Conservation (phyloP, 1,140 invertebrate genomes). For the Calephelis nemesis region DNA sequence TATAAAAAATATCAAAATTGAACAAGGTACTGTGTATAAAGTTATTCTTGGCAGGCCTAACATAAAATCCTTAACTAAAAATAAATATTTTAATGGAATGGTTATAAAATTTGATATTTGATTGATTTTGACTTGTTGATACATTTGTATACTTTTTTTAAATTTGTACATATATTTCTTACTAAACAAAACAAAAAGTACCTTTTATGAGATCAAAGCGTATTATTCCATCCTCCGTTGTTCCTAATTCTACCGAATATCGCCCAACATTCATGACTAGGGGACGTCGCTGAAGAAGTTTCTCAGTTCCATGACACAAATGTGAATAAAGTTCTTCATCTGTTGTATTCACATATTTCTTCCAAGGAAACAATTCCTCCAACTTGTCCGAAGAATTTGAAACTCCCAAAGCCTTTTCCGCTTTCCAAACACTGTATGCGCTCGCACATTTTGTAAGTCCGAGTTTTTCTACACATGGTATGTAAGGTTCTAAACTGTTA, state of each 20-base stretch:
- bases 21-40: too few species aligned
- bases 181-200: not conserved
- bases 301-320: conserved; percentile 54
- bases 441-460: conserved; percentile 66
- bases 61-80: too few species aligned
- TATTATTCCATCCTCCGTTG: conserved; percentile 54
- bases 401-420: conserved; percentile 49
- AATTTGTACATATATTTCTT: too few species aligned
- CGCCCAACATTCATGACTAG: conserved; percentile 53
- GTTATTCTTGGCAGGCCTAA: too few species aligned
- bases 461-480: conserved; percentile 50
- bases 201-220: conserved; percentile 43
- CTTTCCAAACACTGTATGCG: conserved; percentile 63
- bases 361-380: conserved; percentile 56
- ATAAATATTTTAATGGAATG: too few species aligned
- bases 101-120: too few species aligned
- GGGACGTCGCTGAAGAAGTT: conserved; percentile 49
- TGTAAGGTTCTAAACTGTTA: conserved; percentile 34
- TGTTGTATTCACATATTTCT: conserved; percentile 48
- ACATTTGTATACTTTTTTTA: too few species aligned
- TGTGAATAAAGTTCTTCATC: conserved; percentile 55
- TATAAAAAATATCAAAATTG: too few species aligned
- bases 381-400: conserved; percentile 20
- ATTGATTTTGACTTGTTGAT: too few species aligned
- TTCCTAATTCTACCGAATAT: conserved; percentile 49